Conservation (phyloP, 2,888 invertebrate genomes). For the Elmis aenea region DNA sequence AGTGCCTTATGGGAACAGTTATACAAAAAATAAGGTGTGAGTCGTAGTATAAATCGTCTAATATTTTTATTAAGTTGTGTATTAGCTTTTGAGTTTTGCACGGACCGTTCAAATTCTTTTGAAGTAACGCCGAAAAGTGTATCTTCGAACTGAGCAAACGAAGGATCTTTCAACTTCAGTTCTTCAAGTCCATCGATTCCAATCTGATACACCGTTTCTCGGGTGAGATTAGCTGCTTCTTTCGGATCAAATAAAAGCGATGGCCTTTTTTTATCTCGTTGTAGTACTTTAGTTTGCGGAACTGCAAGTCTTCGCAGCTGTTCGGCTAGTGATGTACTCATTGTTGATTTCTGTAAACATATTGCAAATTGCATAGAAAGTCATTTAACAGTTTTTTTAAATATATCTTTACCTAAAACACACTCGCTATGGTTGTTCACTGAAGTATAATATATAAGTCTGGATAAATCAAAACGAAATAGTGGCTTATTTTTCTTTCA, state of each 20-base stretch:
- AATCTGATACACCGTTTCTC: constrained; percentile 79
- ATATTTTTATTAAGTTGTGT: constrained; percentile 69
- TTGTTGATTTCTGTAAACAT: too few species aligned
- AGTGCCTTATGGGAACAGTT: constrained; percentile 83
- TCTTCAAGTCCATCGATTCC: constrained; percentile 84
- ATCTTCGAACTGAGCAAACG: constrained; percentile 67
- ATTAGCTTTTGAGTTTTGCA: constrained; percentile 72
- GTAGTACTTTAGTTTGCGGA: constrained; percentile 69
- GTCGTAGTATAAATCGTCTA: constrained; percentile 68
- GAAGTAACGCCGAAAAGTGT: constrained; percentile 75
- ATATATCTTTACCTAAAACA: too few species aligned
- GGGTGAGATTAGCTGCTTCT: constrained; percentile 82
- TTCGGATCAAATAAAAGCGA: constrained; percentile 87
- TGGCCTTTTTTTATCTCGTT: constrained; percentile 62
- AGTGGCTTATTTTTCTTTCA: too few species aligned
- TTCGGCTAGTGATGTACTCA: constrained; percentile 70
- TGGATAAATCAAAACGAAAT: too few species aligned
- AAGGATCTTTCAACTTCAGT: constrained; percentile 65
- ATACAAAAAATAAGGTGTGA: constrained; percentile 86
- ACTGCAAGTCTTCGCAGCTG: constrained; percentile 70
- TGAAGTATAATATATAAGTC: neutral
- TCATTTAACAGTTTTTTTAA: too few species aligned
- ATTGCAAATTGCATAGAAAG: too few species aligned
- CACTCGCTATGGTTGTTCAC: too few species aligned
- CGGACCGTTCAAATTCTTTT: constrained; percentile 73